phyloP scores from a whole-genome alignment of 2,888 invertebrate genomes.

The Erebia ligea region DNA sequence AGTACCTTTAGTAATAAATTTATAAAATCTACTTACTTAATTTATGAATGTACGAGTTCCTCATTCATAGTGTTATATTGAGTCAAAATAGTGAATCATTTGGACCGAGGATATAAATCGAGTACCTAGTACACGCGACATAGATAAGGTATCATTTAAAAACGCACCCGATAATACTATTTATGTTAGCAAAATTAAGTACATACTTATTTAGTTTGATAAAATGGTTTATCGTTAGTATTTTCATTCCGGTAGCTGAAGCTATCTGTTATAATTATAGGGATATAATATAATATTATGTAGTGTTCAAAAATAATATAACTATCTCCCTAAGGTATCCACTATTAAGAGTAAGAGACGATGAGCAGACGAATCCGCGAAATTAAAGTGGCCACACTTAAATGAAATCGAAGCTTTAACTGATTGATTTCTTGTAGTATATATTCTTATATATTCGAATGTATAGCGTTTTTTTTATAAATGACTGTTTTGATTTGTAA shows the following conservation, averaged over 20 bases:
- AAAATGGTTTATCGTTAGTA: conserved; percentile 10
- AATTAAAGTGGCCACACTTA: no score
- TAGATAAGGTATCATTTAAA: conserved; percentile 16
- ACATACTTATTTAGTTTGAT: neutral
- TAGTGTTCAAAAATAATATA: no score
- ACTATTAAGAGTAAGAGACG: no score
- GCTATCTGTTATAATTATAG: neutral
- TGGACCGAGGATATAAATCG: neutral
- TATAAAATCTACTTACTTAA: neutral
- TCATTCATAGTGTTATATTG: conserved; percentile 18
- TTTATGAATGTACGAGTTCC: neutral
- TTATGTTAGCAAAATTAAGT: conserved; percentile 20
- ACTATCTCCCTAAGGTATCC: no score
- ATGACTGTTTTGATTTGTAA: no score
- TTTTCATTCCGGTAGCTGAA: neutral
- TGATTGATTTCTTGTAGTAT: no score
- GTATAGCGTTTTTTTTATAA: no score
- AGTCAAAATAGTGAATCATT: conserved; percentile 18
- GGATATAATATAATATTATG: no score
- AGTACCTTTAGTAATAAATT: neutral
- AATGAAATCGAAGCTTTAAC: no score
- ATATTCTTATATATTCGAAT: no score
- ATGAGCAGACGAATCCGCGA: no score
- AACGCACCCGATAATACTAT: conserved; percentile 17
- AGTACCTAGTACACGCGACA: conserved; percentile 6